phyloP scores from a whole-genome alignment of 2,797 vertebrate species.

The Squalus acanthias region DNA sequence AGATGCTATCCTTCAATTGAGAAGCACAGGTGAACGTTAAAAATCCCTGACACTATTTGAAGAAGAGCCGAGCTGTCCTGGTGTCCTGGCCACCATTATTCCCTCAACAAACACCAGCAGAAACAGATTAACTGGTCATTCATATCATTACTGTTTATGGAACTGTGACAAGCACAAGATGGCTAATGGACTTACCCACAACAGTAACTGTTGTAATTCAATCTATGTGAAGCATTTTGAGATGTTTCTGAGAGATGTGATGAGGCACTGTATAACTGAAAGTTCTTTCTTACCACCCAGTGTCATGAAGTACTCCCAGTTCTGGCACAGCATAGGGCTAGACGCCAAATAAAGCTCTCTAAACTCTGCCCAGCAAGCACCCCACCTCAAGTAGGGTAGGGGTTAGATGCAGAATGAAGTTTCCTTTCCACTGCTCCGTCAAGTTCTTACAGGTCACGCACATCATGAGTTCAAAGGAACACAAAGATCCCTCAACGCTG shows the following conservation, averaged over 20 bases:
- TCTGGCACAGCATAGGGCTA: not conserved
- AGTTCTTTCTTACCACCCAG: not conserved
- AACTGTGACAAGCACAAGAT: not conserved
- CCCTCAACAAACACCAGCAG: not conserved
- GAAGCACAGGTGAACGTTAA: not conserved
- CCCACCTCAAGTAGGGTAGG: not conserved
- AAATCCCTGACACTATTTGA: not conserved
- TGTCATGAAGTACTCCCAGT: not conserved
- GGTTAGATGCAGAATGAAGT: not conserved
- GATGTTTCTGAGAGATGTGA: not conserved
- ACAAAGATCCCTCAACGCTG: not conserved
- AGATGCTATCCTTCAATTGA: not conserved
- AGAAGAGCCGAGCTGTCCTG: not conserved
- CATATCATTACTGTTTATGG: not conserved
- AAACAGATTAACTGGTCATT: not conserved
- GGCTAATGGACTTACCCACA: not conserved
- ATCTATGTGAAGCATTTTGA: not conserved
- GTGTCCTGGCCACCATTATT: not conserved
- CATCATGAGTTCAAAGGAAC: not conserved
- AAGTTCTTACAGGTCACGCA: not conserved
- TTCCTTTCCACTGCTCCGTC: not conserved
- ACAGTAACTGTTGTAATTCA: not conserved
- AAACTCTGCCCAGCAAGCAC: not conserved
- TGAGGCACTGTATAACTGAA: not conserved
- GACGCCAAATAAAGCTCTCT: not conserved